Evolutionary conservation across 2,888 invertebrate species (phyloP), one percentile per base, ranked within the genome.

Genomic region (Myopa tessellatipennis): DNA sequence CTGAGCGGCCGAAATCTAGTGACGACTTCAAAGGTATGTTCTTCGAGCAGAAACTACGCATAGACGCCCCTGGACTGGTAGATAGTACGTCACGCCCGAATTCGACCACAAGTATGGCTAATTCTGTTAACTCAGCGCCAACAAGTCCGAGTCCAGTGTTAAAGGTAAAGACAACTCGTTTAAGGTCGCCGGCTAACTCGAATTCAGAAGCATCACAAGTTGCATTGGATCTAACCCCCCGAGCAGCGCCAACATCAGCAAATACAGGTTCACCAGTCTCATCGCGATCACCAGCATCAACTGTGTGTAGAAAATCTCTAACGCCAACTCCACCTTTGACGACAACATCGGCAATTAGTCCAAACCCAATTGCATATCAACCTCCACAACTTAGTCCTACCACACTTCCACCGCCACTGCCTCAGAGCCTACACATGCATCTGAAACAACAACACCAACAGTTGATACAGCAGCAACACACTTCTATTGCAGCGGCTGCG

Each of bases 161-260:
- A 55, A 65, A 74, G 65, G 36, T 50, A 52, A 55, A 26, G 12
- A 5, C 36, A 83, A 79, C 58, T 58, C 77, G 26, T 16, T 77
- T 76, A 52, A 82, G 83, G 67, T 83, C 87, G 79, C 89, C 91
- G 58, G 82, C 90, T 73, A 88, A 90, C 80, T 88, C 91, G 65
- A 77, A 77, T 36, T 85, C 86, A 1, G 91, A 91, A 80, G 89
- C 89, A 45, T 89, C 89, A 0, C 89, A 91, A 81, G 92, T 92
- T 38, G 92, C 92, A 4, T 86, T 92, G 50, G 92, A 92, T 84
- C 86, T 92, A 78, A 92, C 92, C 7, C 92, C 92, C 67, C 38
- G 45, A 12, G 88, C 90, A 4, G 83, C 84, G 0, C 80, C 84
- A 0, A 88, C 90, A 4, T 83, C 84, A 0, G 79, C 84, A 0